Percentiles rank a stretch among this genome's conserved stretches.
Conservation (phyloP, 2,797 vertebrate species). For the Psittacula echo region DNA sequence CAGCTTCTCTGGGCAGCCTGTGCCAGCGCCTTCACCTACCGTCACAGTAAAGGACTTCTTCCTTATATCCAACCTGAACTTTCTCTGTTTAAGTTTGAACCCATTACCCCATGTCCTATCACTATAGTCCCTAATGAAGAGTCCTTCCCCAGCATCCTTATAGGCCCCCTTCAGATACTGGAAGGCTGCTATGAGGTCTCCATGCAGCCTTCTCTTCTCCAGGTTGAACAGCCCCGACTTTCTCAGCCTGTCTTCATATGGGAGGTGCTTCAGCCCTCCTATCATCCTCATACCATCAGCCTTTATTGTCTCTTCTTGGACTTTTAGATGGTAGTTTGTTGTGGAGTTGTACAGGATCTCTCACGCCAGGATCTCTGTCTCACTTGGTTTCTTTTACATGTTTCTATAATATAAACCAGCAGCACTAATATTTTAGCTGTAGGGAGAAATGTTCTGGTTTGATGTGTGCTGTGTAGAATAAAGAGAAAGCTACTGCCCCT, state of each 20-base stretch:
- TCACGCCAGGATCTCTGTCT: neutral
- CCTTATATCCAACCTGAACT: neutral
- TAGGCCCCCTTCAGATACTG: neutral
- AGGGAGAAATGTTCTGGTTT: slow-evolving; percentile 35
- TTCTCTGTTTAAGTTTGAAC: neutral
- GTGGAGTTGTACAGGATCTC: neutral
- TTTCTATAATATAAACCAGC: slow-evolving; percentile 13
- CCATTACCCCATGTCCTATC: neutral
- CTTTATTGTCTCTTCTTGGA: neutral
- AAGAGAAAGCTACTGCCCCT: slow-evolving; percentile 46
- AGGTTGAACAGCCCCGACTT: neutral
- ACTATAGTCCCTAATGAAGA: neutral
- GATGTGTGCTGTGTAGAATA: slow-evolving; percentile 15
- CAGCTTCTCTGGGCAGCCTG: neutral
- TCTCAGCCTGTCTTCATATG: rapidly evolving
- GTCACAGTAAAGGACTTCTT: neutral
- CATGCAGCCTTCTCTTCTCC: neutral
- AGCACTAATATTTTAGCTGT: slow-evolving; percentile 37
- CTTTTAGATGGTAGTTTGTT: neutral
- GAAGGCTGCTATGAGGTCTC: neutral
- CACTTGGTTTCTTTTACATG: slow-evolving; percentile 8
- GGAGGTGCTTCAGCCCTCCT: neutral
- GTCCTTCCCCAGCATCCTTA: neutral
- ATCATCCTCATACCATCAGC: rapidly evolving
- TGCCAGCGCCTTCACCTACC: neutral